Evolutionary conservation across 2,888 invertebrate genomes (phyloP).

Genomic region (Cantharis rufa): DNA sequence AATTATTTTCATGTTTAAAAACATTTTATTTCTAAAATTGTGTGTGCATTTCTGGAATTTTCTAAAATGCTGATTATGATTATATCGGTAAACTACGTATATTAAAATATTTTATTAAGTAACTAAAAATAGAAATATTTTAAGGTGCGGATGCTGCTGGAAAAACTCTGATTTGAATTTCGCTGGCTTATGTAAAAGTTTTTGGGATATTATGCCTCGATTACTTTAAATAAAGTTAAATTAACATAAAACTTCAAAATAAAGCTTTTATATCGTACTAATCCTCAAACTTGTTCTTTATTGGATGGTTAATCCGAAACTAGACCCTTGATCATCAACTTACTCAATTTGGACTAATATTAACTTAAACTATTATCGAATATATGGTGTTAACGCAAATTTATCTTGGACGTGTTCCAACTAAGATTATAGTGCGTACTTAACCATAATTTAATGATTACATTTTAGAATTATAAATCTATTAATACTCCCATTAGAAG

Average conservation of each 20-base stretch:
- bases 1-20: too few relatives aligned
- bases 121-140: not conserved
- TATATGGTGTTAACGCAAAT: not conserved
- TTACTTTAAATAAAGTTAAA: not conserved
- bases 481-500: not conserved
- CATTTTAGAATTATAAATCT: not conserved
- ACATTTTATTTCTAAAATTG: too few relatives aligned
- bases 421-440: not conserved
- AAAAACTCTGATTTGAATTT: not conserved
- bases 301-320: not conserved
- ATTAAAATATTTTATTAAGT: too few relatives aligned
- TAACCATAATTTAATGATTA: not conserved
- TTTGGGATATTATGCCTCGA: not conserved
- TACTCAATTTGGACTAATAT: not conserved
- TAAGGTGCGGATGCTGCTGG: not conserved
- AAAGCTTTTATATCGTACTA: not conserved
- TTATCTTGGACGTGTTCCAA: not conserved
- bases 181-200: not conserved
- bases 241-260: not conserved
- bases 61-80: too few relatives aligned
- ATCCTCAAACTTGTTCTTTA: not conserved
- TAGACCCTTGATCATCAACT: not conserved
- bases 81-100: too few relatives aligned
- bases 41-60: too few relatives aligned
- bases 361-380: not conserved